Percentiles rank a stretch among this genome's conserved stretches.
Conservation (phyloP, 2,797 vertebrate species). For the Oreortyx pictus region DNA sequence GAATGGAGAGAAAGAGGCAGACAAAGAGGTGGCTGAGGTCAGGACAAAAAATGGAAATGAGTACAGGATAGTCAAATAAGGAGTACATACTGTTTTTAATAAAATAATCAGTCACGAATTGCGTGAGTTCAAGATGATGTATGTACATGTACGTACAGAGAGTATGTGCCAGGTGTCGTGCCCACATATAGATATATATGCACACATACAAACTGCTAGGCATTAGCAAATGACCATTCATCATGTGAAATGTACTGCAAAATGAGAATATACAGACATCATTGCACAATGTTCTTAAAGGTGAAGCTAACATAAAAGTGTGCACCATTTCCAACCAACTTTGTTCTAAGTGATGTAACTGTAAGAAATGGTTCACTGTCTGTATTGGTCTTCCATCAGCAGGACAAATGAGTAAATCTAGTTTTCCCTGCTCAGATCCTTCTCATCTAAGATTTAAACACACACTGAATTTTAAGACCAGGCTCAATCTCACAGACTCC, state of each 20-base stretch:
- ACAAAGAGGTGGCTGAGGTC: background rate
- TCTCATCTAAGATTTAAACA: background rate
- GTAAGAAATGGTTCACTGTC: background rate
- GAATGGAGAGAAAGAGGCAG: background rate
- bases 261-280: background rate
- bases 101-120: background rate
- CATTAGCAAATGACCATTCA: background rate
- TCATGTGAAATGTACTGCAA: background rate
- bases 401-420: background rate
- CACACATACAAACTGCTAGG: background rate
- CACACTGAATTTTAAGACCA: background rate
- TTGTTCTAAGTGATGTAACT: accelerated
- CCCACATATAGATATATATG: background rate
- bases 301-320: background rate
- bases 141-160: background rate
- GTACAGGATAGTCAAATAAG: background rate
- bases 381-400: background rate
- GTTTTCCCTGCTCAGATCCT: background rate
- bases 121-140: background rate
- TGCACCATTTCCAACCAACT: background rate
- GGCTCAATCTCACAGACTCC: background rate
- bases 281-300: background rate
- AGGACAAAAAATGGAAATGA: background rate
- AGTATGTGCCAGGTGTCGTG: background rate
- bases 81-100: background rate